These are phyloP conservation scores for Chelidonichthys spinosus DNA, from an alignment of 2,797 vertebrate species.

Conservation along the genomic window DNA sequence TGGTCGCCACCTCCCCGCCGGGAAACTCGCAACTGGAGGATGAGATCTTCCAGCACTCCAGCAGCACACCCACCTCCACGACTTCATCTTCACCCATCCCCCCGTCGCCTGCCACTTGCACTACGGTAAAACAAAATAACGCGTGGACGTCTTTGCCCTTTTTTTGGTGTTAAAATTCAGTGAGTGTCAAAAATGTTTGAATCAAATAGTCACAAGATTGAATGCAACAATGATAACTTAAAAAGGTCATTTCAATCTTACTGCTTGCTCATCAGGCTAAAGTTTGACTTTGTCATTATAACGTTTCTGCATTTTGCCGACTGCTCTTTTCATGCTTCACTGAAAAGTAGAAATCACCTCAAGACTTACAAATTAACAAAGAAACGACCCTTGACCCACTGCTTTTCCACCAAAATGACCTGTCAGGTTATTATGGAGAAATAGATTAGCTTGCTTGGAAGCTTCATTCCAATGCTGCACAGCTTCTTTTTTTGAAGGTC, in stretches of 20 bases:
- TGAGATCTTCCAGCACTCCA: slow-evolving; percentile 92
- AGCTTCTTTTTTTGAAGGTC: no score
- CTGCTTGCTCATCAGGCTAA: not conserved
- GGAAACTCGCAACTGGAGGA: slow-evolving; percentile 89
- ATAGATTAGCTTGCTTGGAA: no score
- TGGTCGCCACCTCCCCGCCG: slow-evolving; percentile 91
- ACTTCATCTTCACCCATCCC: slow-evolving; percentile 93
- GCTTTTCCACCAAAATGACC: not conserved
- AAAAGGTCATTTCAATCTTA: not conserved
- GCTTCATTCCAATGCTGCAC: no score
- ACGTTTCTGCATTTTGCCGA: not conserved
- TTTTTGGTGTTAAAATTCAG: no score
- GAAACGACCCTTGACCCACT: not conserved
- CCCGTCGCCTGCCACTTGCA: slow-evolving; percentile 89
- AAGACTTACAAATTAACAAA: not conserved
- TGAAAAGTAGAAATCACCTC: not conserved
- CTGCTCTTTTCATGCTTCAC: not conserved
- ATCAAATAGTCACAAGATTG: no score
- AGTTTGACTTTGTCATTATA: not conserved
- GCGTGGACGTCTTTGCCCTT: no score
- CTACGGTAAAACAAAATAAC: slow-evolving; percentile 83
- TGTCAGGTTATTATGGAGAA: not conserved
- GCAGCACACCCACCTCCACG: slow-evolving; percentile 92
- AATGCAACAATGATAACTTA: no score
- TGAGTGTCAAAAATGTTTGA: no score